Evolutionary conservation across 2,797 vertebrate species (phyloP).

Genomic region (Ceryle rudis): DNA sequence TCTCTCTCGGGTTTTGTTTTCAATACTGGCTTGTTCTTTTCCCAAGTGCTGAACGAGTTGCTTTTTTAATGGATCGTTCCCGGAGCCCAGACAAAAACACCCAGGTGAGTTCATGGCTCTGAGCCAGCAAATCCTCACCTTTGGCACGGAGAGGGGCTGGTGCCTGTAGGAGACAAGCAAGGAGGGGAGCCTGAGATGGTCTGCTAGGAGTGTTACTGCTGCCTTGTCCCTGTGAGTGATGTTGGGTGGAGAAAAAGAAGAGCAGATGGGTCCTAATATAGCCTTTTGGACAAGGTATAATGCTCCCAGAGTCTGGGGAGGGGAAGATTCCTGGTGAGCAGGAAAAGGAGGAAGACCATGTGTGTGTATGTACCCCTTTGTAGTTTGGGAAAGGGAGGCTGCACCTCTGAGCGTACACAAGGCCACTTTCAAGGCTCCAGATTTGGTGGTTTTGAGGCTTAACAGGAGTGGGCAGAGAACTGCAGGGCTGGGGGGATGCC

Average conservation of each 20-base stretch:
- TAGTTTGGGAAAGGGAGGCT: background rate
- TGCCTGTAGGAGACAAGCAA: background rate
- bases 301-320: background rate
- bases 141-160: background rate
- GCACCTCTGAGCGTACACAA: background rate
- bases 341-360: accelerated
- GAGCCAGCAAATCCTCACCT: background rate
- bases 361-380: accelerated
- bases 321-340: background rate
- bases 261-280: background rate
- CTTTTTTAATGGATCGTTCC: slow-evolving; percentile 71
- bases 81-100: slow-evolving; percentile 45
- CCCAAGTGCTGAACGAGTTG: slow-evolving; percentile 66
- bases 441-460: background rate
- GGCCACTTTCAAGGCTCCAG: background rate
- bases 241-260: background rate
- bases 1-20: background rate
- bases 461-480: background rate
- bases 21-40: background rate
- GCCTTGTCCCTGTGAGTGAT: background rate
- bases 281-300: background rate
- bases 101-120: slow-evolving; percentile 53
- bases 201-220: background rate
- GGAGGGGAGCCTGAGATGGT: background rate
- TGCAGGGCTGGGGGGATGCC: background rate